These are phyloP conservation scores for Sinelater perroti DNA, from an alignment of 2,888 invertebrate genomes.

Conservation along the genomic window DNA sequence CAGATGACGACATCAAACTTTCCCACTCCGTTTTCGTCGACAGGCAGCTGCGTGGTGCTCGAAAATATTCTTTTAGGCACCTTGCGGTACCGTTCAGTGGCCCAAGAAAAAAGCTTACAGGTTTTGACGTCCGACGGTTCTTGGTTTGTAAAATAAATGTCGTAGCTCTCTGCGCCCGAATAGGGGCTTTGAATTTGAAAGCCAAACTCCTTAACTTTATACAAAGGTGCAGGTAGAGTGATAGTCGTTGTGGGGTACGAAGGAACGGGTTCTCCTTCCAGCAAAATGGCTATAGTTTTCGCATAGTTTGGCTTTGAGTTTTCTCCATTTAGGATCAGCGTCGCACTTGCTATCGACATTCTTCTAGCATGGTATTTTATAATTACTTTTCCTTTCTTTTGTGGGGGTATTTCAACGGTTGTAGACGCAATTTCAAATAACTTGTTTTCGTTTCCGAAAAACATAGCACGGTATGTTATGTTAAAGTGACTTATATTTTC, in stretches of 20 bases:
- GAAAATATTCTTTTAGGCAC: constrained; percentile 22
- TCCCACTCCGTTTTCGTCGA: constrained; percentile 32
- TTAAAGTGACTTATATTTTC: constrained; percentile 51
- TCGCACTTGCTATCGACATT: constrained; percentile 38
- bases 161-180: constrained; percentile 29
- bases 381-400: constrained; percentile 35
- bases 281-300: constrained; percentile 46
- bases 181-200: constrained; percentile 43
- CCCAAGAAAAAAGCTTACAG: constrained; percentile 2
- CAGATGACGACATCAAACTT: constrained; percentile 12
- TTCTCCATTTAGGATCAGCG: constrained; percentile 52
- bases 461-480: constrained; percentile 48
- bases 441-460: constrained; percentile 49
- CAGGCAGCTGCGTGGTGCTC: neutral
- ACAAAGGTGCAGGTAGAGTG: constrained; percentile 32
- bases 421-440: constrained; percentile 41
- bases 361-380: constrained; percentile 50
- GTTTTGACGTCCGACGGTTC: constrained; percentile 13
- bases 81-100: neutral
- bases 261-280: constrained; percentile 49
- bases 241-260: constrained; percentile 22
- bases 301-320: constrained; percentile 47
- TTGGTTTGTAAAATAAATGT: constrained; percentile 22
- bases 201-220: constrained; percentile 33
- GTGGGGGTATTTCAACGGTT: constrained; percentile 34